Evolutionary conservation across 2,113 vertebrate species (phyloP).

Genomic region (Pongo abelii): DNA sequence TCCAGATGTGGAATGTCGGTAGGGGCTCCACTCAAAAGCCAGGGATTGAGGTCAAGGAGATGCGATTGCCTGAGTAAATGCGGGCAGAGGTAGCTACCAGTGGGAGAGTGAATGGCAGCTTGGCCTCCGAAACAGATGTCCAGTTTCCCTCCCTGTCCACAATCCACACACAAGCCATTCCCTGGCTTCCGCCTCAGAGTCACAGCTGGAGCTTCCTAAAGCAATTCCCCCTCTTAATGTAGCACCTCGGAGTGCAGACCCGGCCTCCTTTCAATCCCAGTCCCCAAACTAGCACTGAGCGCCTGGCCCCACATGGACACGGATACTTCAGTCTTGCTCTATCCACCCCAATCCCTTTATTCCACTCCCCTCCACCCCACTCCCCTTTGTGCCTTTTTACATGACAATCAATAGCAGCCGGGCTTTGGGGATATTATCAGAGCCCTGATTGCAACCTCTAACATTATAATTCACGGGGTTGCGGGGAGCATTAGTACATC

Average conservation of each 20-base stretch:
- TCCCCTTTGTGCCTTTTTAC: conserved; percentile 70
- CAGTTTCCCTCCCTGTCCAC: background rate
- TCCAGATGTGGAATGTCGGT: background rate
- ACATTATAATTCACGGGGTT: conserved; percentile 82
- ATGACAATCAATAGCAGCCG: conserved; percentile 73
- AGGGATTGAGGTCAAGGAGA: background rate
- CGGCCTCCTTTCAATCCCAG: background rate
- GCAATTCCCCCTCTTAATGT: background rate
- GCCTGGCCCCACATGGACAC: background rate
- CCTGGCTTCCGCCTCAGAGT: background rate
- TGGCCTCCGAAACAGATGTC: background rate
- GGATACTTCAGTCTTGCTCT: conserved; percentile 27
- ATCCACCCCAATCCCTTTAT: conserved; percentile 64
- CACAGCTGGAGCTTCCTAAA: background rate
- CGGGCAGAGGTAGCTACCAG: background rate
- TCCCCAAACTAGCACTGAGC: background rate
- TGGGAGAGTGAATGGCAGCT: background rate
- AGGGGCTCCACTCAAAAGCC: background rate
- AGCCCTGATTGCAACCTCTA: conserved; percentile 77
- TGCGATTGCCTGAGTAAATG: background rate
- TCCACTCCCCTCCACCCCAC: conserved; percentile 15
- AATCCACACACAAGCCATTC: background rate
- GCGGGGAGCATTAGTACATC: conserved; percentile 81
- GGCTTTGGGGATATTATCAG: conserved; percentile 81
- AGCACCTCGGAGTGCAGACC: background rate